Base-by-base conservation (phyloP, 1,140 invertebrate genomes). In the Neodiprion virginianus region DNA sequence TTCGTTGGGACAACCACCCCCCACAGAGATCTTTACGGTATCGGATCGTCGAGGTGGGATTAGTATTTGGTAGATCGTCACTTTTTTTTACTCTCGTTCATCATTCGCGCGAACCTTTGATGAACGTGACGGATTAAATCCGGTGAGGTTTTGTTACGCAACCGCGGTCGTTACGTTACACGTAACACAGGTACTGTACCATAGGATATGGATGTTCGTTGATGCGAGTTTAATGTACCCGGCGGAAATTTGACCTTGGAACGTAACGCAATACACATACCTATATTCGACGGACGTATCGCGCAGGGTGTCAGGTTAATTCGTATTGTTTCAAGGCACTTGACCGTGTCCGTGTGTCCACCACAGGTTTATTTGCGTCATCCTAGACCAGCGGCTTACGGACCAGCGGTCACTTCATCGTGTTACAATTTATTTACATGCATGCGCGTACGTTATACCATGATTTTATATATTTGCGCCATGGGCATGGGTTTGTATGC, bases 301-400 rank as follows among this genome's bases (percentile, higher is more conserved):
- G 28, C 53, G 53, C 53, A 61, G 53, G n/a, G 53, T 61, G 53
- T 61, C 53, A 61, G 53, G 53, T 61, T 61, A 61, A 61, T 61
- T 61, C 53, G 53, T 61, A 61, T 61, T 61, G 53, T 61, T 61
- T 61, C 53, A 8, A 61, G 53, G 53, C 53, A 61, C 53, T 61
- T 61, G 53, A 61, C 53, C 53, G 53, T 14, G 53, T 61, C 53
- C 28, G 5, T 40, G n/a, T 61, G 53, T 61, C 53, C n/a, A 12
- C n/a, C 53, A 61, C 53, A 61, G 53, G 53, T 61, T 5, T 61
- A 5, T 61, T 8, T 61, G 4, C 53, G 53, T 61, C 53, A 61
- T 61, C 28, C 28, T 40, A 40, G 28, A 40, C 28, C 28, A 1
- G 28, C 28, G 5, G 28, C 28, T 40, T 40, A 40, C 2, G 28